These are phyloP conservation scores for Grammomys dolichurus DNA, from an alignment of 2,113 vertebrate species.

Conservation along the genomic window DNA sequence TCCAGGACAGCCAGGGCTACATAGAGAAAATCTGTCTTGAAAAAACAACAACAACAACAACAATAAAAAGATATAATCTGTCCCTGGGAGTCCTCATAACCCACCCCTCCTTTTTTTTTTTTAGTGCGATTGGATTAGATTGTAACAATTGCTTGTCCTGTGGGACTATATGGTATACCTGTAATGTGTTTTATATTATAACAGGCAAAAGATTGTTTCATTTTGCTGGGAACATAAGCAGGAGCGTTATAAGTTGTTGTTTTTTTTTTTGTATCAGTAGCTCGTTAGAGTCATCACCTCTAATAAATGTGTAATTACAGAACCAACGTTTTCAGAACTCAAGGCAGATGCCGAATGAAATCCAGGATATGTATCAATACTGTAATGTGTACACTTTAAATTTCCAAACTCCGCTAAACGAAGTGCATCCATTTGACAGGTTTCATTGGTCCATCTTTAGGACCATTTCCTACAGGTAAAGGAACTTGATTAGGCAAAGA, in stretches of 20 bases:
- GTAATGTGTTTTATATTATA: neutral
- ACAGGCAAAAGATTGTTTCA: neutral
- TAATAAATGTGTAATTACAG: neutral
- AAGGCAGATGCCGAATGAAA: neutral
- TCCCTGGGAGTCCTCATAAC: neutral
- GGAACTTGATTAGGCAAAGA: too few species aligned
- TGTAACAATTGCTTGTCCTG: neutral
- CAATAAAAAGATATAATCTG: neutral
- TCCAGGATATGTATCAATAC: neutral
- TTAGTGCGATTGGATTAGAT: neutral
- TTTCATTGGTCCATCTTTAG: neutral
- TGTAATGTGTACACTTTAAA: neutral
- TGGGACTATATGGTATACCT: neutral
- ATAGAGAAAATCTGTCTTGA: too few species aligned
- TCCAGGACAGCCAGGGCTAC: too few species aligned
- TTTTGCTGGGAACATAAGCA: neutral
- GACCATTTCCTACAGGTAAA: neutral
- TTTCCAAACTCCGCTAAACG: neutral
- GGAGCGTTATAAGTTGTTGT: neutral
- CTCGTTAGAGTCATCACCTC: neutral
- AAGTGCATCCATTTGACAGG: neutral
- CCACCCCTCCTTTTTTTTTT: neutral
- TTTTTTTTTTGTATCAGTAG: neutral
- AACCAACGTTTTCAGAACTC: neutral
- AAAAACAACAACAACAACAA: too few species aligned